These are phyloP conservation scores for Actenoides hombroni DNA, from an alignment of 2,113 vertebrate species.

Conservation along the genomic window DNA sequence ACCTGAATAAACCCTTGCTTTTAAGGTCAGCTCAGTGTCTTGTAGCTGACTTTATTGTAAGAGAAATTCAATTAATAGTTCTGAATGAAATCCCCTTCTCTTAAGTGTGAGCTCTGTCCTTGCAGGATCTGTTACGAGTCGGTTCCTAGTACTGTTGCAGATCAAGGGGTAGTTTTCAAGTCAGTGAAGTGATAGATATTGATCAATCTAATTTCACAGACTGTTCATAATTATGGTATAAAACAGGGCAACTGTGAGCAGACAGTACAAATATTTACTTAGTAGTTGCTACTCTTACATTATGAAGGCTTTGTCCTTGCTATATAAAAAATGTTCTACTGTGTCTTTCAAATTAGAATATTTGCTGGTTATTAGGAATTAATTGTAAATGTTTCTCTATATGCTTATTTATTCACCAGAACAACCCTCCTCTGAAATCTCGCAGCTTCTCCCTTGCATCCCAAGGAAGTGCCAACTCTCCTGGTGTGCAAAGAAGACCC, in stretches of 20 bases:
- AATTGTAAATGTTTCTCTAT: constrained; percentile 59
- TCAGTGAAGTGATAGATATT: neutral
- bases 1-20: neutral
- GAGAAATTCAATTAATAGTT: neutral
- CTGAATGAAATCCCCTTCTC: neutral
- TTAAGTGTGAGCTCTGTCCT: neutral
- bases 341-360: neutral
- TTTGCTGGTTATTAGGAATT: neutral
- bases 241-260: neutral
- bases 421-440: constrained; percentile 92
- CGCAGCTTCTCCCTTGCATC: constrained; percentile 93
- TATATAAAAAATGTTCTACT: neutral
- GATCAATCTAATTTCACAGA: neutral
- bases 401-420: constrained; percentile 79
- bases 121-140: neutral
- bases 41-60: neutral
- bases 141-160: neutral
- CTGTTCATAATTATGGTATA: neutral
- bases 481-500: constrained; percentile 84
- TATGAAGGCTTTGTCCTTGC: neutral
- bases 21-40: neutral
- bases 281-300: neutral
- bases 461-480: constrained; percentile 91
- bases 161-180: neutral
- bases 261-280: neutral